These are phyloP conservation scores for Bubo scandiacus DNA, from an alignment of 2,113 vertebrate species.

Conservation along the genomic window DNA sequence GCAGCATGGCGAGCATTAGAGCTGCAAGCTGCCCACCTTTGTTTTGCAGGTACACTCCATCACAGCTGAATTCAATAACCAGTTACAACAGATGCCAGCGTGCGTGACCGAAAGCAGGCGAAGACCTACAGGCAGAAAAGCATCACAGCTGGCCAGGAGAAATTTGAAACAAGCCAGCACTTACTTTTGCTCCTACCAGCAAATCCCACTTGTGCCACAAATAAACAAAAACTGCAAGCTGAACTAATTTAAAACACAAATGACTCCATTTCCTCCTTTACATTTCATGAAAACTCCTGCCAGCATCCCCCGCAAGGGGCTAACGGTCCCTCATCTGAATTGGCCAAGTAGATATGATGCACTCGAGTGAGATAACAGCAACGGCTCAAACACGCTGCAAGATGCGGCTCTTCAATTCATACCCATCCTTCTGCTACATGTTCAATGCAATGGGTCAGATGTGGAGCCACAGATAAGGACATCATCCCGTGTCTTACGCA, in stretches of 20 bases:
- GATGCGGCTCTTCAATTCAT: neutral
- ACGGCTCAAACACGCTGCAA: neutral
- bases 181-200: neutral
- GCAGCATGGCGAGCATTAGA: neutral
- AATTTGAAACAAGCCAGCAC: neutral
- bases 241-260: slow-evolving; percentile 11
- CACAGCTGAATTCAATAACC: neutral
- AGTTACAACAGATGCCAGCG: neutral
- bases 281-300: neutral
- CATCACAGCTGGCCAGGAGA: rapidly evolving
- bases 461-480: neutral
- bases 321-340: neutral
- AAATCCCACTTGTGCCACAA: slow-evolving; percentile 21
- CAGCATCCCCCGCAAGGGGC: neutral
- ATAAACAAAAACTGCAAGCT: neutral
- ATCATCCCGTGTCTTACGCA: neutral
- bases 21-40: slow-evolving; percentile 13
- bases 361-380: neutral
- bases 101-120: neutral
- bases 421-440: rapidly evolving
- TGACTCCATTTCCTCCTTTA: neutral
- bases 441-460: neutral
- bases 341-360: neutral
- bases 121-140: rapidly evolving
- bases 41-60: neutral